Percentiles rank a stretch among this genome's conserved stretches.
phyloP scores from a whole-genome alignment of 1,140 invertebrate species.

The Oreohelix idahoensis region DNA sequence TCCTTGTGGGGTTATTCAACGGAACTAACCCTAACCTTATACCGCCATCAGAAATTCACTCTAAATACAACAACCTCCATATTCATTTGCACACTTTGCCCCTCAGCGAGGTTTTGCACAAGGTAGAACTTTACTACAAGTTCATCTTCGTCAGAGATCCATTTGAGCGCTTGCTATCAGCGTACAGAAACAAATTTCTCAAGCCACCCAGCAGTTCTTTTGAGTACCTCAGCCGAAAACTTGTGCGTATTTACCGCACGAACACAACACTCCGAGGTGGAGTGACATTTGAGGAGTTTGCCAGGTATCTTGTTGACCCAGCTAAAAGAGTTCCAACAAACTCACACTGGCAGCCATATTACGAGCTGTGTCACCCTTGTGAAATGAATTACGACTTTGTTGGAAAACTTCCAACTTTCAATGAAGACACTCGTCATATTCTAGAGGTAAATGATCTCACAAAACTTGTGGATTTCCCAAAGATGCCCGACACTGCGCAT shows the following conservation, averaged over 20 bases:
- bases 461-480: neutral
- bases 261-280: neutral
- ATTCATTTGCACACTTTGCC: conserved; percentile 75
- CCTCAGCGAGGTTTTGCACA: conserved; percentile 75
- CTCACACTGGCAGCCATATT: conserved; percentile 43
- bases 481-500: neutral
- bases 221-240: conserved; percentile 83
- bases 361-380: conserved; percentile 38
- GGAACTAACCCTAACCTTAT: conserved; percentile 49
- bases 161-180: conserved; percentile 90
- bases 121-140: conserved; percentile 82
- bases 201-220: conserved; percentile 81
- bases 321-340: conserved; percentile 9
- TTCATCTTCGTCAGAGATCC: conserved; percentile 91
- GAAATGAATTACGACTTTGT: conserved; percentile 43
- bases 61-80: conserved; percentile 35
- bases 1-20: conserved; percentile 78
- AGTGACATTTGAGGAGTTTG: conserved; percentile 26
- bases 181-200: conserved; percentile 89
- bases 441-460: neutral
- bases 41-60: conserved; percentile 45
- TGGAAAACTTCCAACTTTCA: conserved; percentile 25
- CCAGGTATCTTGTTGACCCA: conserved; percentile 18
- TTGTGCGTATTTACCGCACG: conserved; percentile 74
- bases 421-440: conserved; percentile 20